Conservation (phyloP, 2,113 vertebrate species). For the Oryzias celebensis region DNA sequence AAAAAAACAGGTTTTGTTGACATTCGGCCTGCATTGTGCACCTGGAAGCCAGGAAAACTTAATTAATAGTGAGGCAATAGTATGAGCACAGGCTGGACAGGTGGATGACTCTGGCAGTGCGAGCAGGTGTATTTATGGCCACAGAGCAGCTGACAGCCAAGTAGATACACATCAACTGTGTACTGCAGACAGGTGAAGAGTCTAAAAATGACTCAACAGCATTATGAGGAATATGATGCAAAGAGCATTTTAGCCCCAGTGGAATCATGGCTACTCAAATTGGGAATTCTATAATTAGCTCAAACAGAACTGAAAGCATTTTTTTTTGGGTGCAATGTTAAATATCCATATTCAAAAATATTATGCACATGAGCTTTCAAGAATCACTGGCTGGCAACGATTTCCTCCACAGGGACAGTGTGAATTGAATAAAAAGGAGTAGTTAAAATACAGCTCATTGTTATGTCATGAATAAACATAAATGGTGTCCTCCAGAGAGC, state of each 20-base stretch:
- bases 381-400: conserved; percentile 40
- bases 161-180: conserved; percentile 41
- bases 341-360: conserved; percentile 43
- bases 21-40: conserved; percentile 25
- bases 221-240: conserved; percentile 36
- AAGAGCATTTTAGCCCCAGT: conserved; percentile 47
- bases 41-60: conserved; percentile 32
- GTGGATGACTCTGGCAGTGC: conserved; percentile 38
- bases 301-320: conserved; percentile 19
- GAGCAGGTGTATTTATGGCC: conserved; percentile 57
- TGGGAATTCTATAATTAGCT: conserved; percentile 29
- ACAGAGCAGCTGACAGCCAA: conserved; percentile 56
- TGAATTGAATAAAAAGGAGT: conserved; percentile 73
- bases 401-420: conserved; percentile 52
- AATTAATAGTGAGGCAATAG: conserved; percentile 39
- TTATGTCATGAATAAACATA: conserved; percentile 76
- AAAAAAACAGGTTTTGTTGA: conserved; percentile 50
- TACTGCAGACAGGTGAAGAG: conserved; percentile 33
- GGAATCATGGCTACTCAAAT: conserved; percentile 29
- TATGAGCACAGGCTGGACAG: conserved; percentile 37
- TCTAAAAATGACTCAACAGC: conserved; percentile 42
- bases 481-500: conserved; percentile 54
- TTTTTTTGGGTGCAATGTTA: conserved; percentile 25
- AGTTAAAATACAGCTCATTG: conserved; percentile 66
- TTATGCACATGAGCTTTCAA: conserved; percentile 58